Conservation (phyloP, 2,888 invertebrate genomes). For the Drosophila melanosoma region DNA sequence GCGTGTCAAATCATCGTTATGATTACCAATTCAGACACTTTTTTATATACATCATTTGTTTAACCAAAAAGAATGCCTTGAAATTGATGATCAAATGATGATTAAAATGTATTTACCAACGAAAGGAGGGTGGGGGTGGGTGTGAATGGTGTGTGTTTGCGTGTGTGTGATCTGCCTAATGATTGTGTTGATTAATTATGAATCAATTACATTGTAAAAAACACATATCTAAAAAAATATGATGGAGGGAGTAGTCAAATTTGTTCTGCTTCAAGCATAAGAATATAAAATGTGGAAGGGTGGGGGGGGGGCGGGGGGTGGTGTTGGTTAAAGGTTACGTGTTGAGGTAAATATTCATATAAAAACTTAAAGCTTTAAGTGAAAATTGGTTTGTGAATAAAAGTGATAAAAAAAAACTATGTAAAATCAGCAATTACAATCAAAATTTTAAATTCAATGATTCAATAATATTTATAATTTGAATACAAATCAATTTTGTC, state of each 20-base stretch:
- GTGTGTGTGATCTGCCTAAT: constrained; percentile 55
- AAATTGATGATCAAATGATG: constrained; percentile 82
- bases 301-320: background rate
- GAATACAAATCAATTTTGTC: background rate
- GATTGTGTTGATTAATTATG: constrained; percentile 77
- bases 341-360: background rate
- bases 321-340: background rate
- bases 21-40: constrained; percentile 50
- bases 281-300: background rate
- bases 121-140: background rate
- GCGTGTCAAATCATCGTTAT: constrained; percentile 83
- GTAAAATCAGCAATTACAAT: background rate
- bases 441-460: too few species aligned
- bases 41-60: constrained; percentile 54
- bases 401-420: background rate
- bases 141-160: background rate
- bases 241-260: constrained; percentile 30
- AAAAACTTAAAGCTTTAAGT: background rate
- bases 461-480: background rate
- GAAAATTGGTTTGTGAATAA: background rate
- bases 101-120: constrained; percentile 73
- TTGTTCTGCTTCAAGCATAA: constrained; percentile 29
- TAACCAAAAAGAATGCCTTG: constrained; percentile 44
- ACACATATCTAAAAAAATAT: constrained; percentile 4
- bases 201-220: constrained; percentile 74